Evolutionary conservation across 2,888 invertebrate species (phyloP).

Genomic region (Dynastes maya): DNA sequence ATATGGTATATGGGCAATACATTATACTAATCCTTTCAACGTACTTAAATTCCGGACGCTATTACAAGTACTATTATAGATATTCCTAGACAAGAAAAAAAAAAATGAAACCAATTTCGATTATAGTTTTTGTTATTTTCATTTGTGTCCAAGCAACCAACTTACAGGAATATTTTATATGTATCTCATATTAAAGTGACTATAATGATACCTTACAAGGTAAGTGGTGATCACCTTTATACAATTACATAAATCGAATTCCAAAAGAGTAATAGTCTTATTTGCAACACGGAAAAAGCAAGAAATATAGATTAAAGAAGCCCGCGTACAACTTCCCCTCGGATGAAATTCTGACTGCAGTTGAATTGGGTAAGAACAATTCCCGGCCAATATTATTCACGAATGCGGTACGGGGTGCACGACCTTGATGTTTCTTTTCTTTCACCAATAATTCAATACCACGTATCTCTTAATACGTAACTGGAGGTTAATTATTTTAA

Average conservation of each 20-base stretch:
- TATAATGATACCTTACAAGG: background rate
- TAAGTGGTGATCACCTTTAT: constrained; percentile 3
- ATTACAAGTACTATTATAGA: background rate
- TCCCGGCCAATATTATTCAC: constrained; percentile 22
- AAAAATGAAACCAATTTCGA: background rate
- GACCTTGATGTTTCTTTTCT: constrained; percentile 22
- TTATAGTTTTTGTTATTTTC: background rate
- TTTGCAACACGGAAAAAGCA: background rate
- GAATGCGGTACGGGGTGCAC: constrained; percentile 21
- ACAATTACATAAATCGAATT: constrained; percentile 32
- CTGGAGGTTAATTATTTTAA: constrained; percentile 38
- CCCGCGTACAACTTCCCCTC: background rate
- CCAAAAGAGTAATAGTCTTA: background rate
- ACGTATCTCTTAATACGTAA: constrained; percentile 23
- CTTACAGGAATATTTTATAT: constrained; percentile 1
- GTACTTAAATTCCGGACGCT: background rate
- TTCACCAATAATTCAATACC: constrained; percentile 19
- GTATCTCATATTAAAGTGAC: background rate
- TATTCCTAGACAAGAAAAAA: background rate
- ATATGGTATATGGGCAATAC: too few relatives aligned
- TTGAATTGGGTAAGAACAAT: constrained; percentile 18
- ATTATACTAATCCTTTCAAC: background rate
- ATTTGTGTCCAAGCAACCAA: constrained; percentile 11
- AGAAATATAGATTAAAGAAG: constrained; percentile 24
- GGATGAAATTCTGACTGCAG: constrained; percentile 14